A percentile compares a stretch with the other conserved stretches of the same genome.
Conservation (phyloP, 2,888 invertebrate genomes). For the Oscheius myriophilus region DNA sequence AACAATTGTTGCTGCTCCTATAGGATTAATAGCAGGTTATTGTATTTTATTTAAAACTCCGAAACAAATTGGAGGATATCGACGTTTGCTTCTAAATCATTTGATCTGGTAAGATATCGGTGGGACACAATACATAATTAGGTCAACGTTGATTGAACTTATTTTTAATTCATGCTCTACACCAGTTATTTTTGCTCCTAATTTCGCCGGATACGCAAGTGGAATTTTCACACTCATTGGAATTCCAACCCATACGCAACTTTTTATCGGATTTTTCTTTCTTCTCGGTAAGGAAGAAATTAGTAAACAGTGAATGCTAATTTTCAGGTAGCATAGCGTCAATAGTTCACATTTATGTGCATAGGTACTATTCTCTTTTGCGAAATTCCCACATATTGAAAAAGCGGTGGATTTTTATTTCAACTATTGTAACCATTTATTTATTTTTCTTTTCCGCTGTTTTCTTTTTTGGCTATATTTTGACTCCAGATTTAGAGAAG, state of each 20-base stretch:
- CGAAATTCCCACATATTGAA: not conserved
- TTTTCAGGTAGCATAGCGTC: constrained; percentile 1
- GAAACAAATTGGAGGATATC: constrained; percentile 6
- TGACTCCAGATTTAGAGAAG: constrained; percentile 5
- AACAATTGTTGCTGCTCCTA: constrained; percentile 7
- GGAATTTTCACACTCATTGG: constrained; percentile 5
- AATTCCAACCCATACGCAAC: constrained; percentile 7
- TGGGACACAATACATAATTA: too few relatives aligned
- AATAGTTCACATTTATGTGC: constrained; percentile 17
- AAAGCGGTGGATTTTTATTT: not conserved
- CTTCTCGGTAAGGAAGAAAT: not conserved
- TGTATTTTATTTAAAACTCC: constrained; percentile 24
- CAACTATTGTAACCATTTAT: not conserved
- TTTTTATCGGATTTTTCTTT: constrained; percentile 10
- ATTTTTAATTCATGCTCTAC: constrained; percentile 10
- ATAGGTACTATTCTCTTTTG: constrained; percentile 9
- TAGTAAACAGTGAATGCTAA: not conserved
- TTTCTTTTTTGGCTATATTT: not conserved
- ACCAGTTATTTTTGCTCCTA: constrained; percentile 10
- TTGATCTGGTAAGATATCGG: constrained; percentile 16
- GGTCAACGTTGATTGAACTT: constrained; percentile 18
- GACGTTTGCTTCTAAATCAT: constrained; percentile 11
- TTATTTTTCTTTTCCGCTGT: not conserved
- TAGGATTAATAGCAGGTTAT: constrained; percentile 3
- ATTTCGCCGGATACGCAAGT: constrained; percentile 13